Evolutionary conservation across 2,797 vertebrate genomes (phyloP), one percentile per base, ranked within the genome.

Genomic region (Agapornis canus): DNA sequence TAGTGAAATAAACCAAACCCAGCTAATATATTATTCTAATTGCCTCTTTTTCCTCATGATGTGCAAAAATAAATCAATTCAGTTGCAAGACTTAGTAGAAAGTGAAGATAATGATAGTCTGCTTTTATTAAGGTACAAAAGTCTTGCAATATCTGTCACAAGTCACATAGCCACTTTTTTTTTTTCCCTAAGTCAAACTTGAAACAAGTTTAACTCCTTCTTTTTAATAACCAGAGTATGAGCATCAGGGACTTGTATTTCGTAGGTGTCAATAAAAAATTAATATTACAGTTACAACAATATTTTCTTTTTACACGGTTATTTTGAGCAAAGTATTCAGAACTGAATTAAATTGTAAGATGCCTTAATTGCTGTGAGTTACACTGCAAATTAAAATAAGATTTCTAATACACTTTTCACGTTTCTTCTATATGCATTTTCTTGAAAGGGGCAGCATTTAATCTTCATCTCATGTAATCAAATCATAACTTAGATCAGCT

Each of bases 21-120:
- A 40, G 20, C 20, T 85, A 61, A 57, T 89, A 89, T 91, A 54
- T 78, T 70, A 59, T 94, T 66, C 63, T 60, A 15, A 92, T 93
- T 95, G 78, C 52, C 60, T 86, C 11, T 71, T 80, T 90, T 32
- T 90, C 54, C 21, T 66, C 90, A 21, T n/a, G 57, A 89, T 84
- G 59, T 60, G 57, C 20, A 75, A 92, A 94, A 95, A 80, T 35
- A 92, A 82, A 92, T 79, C 31, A 87, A 39, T 63, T 87, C 29
- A 75, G 37, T 86, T 15, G 22, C 82, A 66, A 79, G 64, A 72
- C 45, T 61, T 83, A 81, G 75, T 76, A 90, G 47, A 73, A 94
- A 89, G 63, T 63, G 73, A 89, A 73, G 61, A 60, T 40, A 61
- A 70, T 70, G 40, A 54, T 76, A 84, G 43, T 47, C 23, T 79